phyloP scores from a whole-genome alignment of 2,113 vertebrate genomes.

The Podarcis muralis region DNA sequence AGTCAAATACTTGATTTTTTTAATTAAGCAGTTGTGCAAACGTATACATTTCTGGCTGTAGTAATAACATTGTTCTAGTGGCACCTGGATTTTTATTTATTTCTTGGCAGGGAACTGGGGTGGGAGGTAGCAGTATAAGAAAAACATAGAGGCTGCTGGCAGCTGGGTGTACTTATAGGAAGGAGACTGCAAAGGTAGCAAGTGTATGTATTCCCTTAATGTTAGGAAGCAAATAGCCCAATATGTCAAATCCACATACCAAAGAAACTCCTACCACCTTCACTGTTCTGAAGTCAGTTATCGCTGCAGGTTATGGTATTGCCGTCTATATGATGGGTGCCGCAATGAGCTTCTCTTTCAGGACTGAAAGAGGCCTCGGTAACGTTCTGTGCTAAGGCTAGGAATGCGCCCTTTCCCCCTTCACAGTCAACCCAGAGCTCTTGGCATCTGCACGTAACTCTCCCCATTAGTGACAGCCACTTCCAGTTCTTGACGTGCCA shows the following conservation, averaged over 20 bases:
- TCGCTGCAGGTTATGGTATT: neutral
- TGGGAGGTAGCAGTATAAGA: neutral
- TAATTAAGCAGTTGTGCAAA: neutral
- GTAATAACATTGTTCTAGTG: neutral
- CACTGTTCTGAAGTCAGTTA: neutral
- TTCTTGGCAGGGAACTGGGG: neutral
- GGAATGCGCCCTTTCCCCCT: neutral
- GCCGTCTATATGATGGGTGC: neutral
- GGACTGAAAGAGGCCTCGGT: neutral
- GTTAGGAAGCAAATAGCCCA: neutral
- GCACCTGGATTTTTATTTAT: too few species aligned
- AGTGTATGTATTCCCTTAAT: neutral
- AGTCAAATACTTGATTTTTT: neutral
- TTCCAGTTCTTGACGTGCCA: fast-evolving
- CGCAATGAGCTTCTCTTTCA: neutral
- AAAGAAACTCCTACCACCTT: neutral
- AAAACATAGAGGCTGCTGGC: neutral
- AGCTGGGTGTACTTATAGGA: neutral
- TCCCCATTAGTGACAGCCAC: fast-evolving
- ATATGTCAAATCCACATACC: neutral
- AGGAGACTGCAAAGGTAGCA: neutral
- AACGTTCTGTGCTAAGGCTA: neutral
- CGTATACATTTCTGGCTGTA: neutral
- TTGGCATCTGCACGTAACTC: neutral
- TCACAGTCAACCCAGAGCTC: neutral